phyloP scores from a whole-genome alignment of 2,113 vertebrate genomes.

The Oryzias curvinotus region DNA sequence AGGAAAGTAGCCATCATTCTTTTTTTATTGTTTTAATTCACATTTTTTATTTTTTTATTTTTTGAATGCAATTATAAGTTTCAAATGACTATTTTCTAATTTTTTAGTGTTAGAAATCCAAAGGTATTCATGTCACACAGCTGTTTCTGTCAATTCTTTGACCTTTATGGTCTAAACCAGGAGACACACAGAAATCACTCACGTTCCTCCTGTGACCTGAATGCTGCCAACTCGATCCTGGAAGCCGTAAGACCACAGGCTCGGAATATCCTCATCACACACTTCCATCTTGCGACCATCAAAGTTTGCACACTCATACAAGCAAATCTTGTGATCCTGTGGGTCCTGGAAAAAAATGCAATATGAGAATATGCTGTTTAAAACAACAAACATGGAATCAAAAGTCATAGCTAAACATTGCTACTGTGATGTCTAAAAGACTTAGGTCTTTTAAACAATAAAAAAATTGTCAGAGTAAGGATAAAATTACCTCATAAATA shows the following conservation, averaged over 20 bases:
- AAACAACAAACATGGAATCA: background rate
- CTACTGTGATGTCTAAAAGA: no score
- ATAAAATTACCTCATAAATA: no score
- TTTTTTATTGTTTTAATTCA: no score
- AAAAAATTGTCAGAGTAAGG: no score
- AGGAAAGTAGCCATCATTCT: no score
- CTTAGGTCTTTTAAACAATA: no score
- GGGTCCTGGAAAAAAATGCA: constrained; percentile 68
- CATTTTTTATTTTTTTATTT: no score
- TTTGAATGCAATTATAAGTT: no score
- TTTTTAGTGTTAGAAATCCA: background rate
- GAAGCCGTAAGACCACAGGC: constrained; percentile 84
- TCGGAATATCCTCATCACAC: constrained; percentile 84
- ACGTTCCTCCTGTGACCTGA: constrained; percentile 84
- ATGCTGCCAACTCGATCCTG: constrained; percentile 81
- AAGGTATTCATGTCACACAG: background rate
- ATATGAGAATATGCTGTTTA: background rate
- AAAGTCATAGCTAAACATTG: background rate
- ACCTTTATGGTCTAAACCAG: background rate
- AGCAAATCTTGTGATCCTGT: constrained; percentile 83
- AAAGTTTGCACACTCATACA: constrained; percentile 79
- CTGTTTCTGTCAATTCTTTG: background rate
- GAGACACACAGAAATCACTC: constrained; percentile 39
- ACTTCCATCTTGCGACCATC: constrained; percentile 86
- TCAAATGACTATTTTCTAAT: no score